These are phyloP conservation scores for Menura novaehollandiae DNA, from an alignment of 2,113 vertebrate species.

Conservation along the genomic window DNA sequence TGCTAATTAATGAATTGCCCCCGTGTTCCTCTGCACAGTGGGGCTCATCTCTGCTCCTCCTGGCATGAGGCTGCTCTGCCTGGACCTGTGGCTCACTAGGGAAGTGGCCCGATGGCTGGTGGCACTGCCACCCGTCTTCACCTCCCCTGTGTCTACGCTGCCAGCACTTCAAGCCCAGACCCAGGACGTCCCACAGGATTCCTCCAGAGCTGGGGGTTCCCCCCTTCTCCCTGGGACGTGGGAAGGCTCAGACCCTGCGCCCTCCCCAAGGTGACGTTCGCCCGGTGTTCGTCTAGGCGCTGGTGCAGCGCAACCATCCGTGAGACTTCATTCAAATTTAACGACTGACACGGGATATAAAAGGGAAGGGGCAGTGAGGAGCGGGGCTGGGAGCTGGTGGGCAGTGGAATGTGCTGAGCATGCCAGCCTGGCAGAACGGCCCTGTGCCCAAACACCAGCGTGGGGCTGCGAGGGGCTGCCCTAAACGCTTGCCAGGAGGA, in stretches of 20 bases:
- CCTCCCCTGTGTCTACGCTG: accelerated
- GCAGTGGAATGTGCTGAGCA: accelerated
- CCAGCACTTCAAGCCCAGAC: background rate
- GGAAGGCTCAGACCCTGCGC: background rate
- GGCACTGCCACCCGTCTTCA: background rate
- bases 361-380: background rate
- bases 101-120: background rate
- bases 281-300: accelerated
- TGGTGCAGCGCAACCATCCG: background rate
- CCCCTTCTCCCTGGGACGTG: background rate
- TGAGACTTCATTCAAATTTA: constrained; percentile 54
- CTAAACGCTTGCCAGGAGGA: background rate
- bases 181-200: accelerated
- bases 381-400: accelerated
- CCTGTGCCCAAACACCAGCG: accelerated
- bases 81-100: background rate
- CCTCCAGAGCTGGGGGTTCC: background rate
- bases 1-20: background rate
- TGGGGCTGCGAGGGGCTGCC: background rate
- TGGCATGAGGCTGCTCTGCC: background rate
- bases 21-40: accelerated
- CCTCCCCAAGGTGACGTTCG: background rate
- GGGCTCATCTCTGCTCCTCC: background rate
- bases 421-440: background rate
- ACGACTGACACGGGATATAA: background rate